Base-by-base conservation (phyloP, 2,113 vertebrate genomes). In the Burhinus bistriatus region DNA sequence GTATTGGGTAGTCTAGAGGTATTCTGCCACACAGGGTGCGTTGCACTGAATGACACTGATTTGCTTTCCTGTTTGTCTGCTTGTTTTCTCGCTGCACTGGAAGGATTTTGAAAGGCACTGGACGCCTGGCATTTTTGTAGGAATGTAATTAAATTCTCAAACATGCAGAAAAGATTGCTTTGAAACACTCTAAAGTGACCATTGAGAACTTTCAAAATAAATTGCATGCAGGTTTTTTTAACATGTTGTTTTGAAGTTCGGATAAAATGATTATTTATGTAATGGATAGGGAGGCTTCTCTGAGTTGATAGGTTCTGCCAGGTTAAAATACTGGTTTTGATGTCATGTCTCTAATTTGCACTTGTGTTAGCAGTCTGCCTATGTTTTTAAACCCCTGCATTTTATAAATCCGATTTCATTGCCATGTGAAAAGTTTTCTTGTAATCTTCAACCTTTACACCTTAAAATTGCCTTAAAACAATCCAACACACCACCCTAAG, bases 121-220 rank as follows among this genome's bases (percentile, higher is more conserved):
- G 55, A 57, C 0, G 3, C 22, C 76, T 95, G 92, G 40, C 29
- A 38, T 90, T 89, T 97, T 94, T 45, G 62, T 79, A 47, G n/a
- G 89, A 64, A 36, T 83, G 58, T 83, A 86, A 55, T 49, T 79
- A 82, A 94, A 79, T 82, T 73, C 85, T 47, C 38, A 36, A 62
- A 80, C 26, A n/a, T 5, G 11, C 12, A 65, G 64, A 94, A 90
- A 75, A 88, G 87, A 36, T 82, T 93, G 32, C 82, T 95, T 88
- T 90, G 78, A 89, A 95, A 72, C 47, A 72, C 92, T 97, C 16
- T 84, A 44, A 96, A 95, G 44, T 91, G 89, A 94, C 79, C 38
- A 85, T 6, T 64, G 68, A 47, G 38, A 89, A 65, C 64, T 86
- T 96, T 95, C 51, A 89, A 89, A 87, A 92, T 75, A 73, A 75